A percentile compares a stretch with the other conserved stretches of the same genome.
Evolutionary conservation across 2,113 vertebrate species (phyloP).

Genomic region (Perca fluviatilis): DNA sequence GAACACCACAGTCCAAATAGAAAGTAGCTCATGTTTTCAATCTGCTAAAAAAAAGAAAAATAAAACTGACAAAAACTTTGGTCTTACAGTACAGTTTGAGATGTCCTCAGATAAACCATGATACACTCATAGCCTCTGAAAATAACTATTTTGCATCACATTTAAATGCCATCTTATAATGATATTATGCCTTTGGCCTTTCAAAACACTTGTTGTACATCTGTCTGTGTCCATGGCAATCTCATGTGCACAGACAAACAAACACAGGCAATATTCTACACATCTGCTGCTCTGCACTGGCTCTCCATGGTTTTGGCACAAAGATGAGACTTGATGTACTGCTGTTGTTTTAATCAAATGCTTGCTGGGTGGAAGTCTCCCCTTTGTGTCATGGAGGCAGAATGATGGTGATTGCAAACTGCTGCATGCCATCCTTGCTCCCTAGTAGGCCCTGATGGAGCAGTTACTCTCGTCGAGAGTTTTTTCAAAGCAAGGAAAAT

Average conservation of each 20-base stretch:
- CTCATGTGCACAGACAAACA: background rate
- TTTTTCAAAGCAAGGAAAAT: conserved; percentile 16
- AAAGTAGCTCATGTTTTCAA: no score
- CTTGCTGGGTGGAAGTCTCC: conserved; percentile 74
- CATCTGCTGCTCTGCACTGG: conserved; percentile 37
- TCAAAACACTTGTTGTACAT: conserved; percentile 19
- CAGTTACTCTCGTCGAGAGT: conserved; percentile 15
- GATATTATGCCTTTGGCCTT: background rate
- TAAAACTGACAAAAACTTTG: no score
- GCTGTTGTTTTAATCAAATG: conserved; percentile 73
- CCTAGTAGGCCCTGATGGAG: conserved; percentile 38
- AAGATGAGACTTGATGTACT: conserved; percentile 50
- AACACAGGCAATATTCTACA: background rate
- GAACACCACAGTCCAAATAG: background rate
- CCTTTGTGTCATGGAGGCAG: conserved; percentile 70
- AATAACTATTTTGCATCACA: background rate
- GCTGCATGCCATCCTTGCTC: conserved; percentile 65
- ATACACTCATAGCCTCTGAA: background rate
- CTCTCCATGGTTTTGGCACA: conserved; percentile 20
- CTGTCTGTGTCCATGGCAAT: conserved; percentile 22
- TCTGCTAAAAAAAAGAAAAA: no score
- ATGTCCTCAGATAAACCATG: no score
- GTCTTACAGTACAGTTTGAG: no score
- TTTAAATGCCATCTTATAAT: background rate
- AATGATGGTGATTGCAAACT: conserved; percentile 80